Evolutionary conservation across 2,888 invertebrate genomes (phyloP).

Genomic region (Drosophila longiperda): DNA sequence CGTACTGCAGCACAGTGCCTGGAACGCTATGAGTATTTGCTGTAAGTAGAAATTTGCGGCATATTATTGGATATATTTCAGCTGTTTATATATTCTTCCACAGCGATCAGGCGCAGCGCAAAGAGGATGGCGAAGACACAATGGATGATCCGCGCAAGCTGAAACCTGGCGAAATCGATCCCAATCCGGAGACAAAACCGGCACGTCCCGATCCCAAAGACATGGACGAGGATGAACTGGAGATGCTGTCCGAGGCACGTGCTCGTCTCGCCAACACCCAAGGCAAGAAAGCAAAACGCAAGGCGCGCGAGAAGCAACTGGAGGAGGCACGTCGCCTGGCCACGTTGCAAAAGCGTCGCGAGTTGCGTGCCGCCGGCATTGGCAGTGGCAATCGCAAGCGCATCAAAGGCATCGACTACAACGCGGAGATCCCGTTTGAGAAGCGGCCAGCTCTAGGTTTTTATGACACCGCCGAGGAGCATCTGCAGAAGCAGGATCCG

Average conservation of each 20-base stretch:
- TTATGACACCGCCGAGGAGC: slow-evolving; percentile 96
- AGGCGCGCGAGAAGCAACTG: slow-evolving; percentile 98
- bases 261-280: slow-evolving; percentile 99
- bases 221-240: slow-evolving; percentile 99
- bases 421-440: slow-evolving; percentile 98
- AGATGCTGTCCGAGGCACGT: slow-evolving; percentile 99
- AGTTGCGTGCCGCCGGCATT: slow-evolving; percentile 98
- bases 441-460: slow-evolving; percentile 97
- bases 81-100: neutral
- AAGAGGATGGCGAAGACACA: slow-evolving; percentile 96
- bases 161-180: slow-evolving; percentile 99
- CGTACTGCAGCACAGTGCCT: slow-evolving; percentile 99
- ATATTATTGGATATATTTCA: neutral
- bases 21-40: slow-evolving; percentile 97
- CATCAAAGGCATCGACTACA: slow-evolving; percentile 97
- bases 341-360: slow-evolving; percentile 98
- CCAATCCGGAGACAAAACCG: slow-evolving; percentile 99
- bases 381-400: slow-evolving; percentile 85
- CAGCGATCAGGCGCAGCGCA: slow-evolving; percentile 98
- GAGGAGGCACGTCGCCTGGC: slow-evolving; percentile 98
- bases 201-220: slow-evolving; percentile 99
- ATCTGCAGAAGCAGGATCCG: slow-evolving; percentile 94
- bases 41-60: slow-evolving; percentile 87
- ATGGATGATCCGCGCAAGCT: slow-evolving; percentile 98
- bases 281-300: slow-evolving; percentile 95